A percentile compares a stretch with the other conserved stretches of the same genome.
phyloP scores from a whole-genome alignment of 1,140 invertebrate species.

The Campoletis sonorensis region DNA sequence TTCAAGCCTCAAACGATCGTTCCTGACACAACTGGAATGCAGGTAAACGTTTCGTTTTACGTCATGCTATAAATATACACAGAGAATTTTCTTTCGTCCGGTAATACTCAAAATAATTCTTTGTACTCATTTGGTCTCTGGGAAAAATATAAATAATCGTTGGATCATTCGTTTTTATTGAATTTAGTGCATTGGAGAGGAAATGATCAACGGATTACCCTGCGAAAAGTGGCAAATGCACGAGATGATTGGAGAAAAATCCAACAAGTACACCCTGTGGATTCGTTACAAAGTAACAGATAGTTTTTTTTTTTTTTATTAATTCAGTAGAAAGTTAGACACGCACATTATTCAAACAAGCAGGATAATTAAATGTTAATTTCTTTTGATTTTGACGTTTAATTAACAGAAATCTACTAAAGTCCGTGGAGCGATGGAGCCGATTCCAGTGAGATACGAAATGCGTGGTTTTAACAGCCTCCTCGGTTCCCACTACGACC shows the following conservation, averaged over 20 bases:
- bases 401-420: conserved; percentile 61
- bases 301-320: too few species aligned
- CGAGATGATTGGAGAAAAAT: conserved; percentile 84
- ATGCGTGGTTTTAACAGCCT: conserved; percentile 96
- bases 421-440: conserved; percentile 67
- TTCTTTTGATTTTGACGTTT: too few species aligned
- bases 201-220: conserved; percentile 80
- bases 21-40: conserved; percentile 88
- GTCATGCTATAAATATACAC: too few species aligned
- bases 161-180: neutral
- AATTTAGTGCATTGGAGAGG: conserved; percentile 77
- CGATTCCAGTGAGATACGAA: conserved; percentile 88
- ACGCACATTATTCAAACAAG: too few species aligned
- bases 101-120: too few species aligned
- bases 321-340: too few species aligned
- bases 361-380: too few species aligned
- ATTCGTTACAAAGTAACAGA: conserved; percentile 81
- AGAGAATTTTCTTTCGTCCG: too few species aligned
- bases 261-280: conserved; percentile 93
- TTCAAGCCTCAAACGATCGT: conserved; percentile 87
- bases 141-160: neutral
- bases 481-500: conserved; percentile 96
- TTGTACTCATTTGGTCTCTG: too few species aligned
- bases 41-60: conserved; percentile 75
- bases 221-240: conserved; percentile 87